These are phyloP conservation scores for Chironomus striatipennis DNA, from an alignment of 1,140 invertebrate species.

Conservation along the genomic window DNA sequence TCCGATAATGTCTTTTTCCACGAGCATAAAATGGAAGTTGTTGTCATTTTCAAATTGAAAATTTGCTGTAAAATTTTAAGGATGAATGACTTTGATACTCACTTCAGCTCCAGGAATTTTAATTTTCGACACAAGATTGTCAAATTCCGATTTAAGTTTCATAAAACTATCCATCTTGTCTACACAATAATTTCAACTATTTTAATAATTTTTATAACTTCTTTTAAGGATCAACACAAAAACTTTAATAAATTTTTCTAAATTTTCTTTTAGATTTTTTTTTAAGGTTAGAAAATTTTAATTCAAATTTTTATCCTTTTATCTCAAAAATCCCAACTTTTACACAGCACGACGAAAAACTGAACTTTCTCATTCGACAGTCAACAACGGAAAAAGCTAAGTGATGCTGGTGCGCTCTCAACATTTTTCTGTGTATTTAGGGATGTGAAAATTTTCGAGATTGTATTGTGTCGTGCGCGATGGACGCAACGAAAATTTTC, in stretches of 20 bases:
- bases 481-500: not conserved
- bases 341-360: not conserved
- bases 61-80: too few relatives aligned
- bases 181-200: not conserved
- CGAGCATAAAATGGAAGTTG: not conserved
- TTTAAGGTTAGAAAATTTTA: not conserved
- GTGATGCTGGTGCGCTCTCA: not conserved
- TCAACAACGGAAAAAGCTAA: constrained; percentile 19
- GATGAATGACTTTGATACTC: not conserved
- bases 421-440: not conserved
- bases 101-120: constrained; percentile 17
- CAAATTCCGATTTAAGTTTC: constrained; percentile 4
- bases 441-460: not conserved
- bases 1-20: not conserved
- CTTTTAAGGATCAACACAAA: not conserved
- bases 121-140: constrained; percentile 11
- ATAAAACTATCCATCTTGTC: constrained; percentile 16
- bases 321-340: constrained; percentile 1
- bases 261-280: not conserved
- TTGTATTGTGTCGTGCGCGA: constrained; percentile 10
- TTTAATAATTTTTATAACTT: not conserved
- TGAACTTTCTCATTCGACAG: constrained; percentile 17
- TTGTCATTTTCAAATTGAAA: too few relatives aligned
- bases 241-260: not conserved
- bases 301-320: not conserved